Conservation (phyloP, 2,113 vertebrate species). For the Zosterops hypoxanthus region DNA sequence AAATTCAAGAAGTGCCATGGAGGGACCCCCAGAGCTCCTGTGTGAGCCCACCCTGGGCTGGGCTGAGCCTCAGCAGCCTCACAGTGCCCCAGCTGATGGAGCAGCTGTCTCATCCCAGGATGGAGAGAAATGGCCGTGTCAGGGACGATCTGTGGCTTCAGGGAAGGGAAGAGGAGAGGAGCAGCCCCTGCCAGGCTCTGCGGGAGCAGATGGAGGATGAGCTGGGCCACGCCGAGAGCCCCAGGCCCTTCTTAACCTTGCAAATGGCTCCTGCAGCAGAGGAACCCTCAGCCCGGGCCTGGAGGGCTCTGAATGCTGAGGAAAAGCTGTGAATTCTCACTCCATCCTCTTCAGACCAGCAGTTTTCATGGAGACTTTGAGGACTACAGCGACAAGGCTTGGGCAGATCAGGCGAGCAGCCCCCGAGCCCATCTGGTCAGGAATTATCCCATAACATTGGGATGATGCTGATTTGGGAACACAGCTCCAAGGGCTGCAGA, state of each 20-base stretch:
- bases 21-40: neutral
- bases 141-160: neutral
- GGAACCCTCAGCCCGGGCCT: neutral
- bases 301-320: neutral
- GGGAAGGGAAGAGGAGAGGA: neutral
- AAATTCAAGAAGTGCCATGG: fast-evolving
- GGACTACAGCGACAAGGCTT: fast-evolving
- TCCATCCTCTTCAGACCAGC: neutral
- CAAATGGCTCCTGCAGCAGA: neutral
- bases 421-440: neutral
- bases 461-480: neutral
- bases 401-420: neutral
- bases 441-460: neutral
- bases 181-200: neutral
- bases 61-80: neutral
- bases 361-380: neutral
- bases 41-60: fast-evolving
- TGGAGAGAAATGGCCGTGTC: neutral
- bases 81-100: fast-evolving
- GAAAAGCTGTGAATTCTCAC: neutral
- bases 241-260: conserved; percentile 20
- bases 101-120: neutral
- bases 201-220: conserved; percentile 23
- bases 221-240: neutral
- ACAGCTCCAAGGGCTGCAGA: neutral